Evolutionary conservation across 2,113 vertebrate genomes (phyloP).

Genomic region (Glareola pratincola): DNA sequence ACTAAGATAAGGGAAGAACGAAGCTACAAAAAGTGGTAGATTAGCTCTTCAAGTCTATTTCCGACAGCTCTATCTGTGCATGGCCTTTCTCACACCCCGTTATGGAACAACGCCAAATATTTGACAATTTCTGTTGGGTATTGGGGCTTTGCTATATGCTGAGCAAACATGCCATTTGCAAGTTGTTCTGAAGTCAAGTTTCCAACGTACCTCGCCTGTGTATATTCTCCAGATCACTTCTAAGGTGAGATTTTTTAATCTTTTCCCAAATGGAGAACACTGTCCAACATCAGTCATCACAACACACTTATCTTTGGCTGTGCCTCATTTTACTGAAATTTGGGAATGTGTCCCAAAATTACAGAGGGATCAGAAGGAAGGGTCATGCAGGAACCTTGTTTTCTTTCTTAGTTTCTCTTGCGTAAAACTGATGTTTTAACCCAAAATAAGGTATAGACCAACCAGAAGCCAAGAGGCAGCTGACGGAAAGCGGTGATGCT

Average conservation of each 20-base stretch:
- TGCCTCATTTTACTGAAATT: neutral
- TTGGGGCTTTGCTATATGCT: neutral
- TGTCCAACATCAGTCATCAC: neutral
- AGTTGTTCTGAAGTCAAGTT: neutral
- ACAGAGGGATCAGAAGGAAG: neutral
- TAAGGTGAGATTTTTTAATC: neutral
- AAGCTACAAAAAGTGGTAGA: neutral
- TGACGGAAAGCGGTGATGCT: neutral
- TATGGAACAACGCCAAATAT: neutral
- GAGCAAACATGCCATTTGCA: neutral
- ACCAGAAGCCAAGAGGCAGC: neutral
- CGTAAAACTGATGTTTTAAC: neutral
- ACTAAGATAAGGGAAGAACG: neutral
- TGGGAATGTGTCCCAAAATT: neutral
- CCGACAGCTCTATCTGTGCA: neutral
- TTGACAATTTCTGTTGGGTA: neutral
- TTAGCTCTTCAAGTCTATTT: neutral
- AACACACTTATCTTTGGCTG: neutral
- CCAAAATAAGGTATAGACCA: neutral
- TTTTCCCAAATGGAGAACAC: neutral
- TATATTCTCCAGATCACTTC: neutral
- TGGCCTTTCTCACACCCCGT: neutral
- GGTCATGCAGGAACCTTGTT: neutral
- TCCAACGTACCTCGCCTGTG: fast-evolving
- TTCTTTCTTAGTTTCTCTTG: neutral